Evolutionary conservation across 2,888 invertebrate species (phyloP), one percentile per base, ranked within the genome.

Genomic region (Plemyria rubiginata): DNA sequence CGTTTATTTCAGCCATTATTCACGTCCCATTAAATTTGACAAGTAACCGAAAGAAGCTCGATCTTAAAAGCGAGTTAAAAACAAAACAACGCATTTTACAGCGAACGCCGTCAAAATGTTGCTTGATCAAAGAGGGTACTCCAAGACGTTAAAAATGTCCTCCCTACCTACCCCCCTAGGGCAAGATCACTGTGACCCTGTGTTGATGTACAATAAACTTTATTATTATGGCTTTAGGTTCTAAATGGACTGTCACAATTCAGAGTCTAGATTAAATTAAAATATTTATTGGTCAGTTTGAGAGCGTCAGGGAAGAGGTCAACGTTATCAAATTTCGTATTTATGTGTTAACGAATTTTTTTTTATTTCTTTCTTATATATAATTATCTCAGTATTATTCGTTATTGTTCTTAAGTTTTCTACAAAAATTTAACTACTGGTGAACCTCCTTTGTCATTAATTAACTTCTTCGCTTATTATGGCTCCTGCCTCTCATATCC

Each of bases 71-170:
- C 43, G 41, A 56, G 38, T 45, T 53, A 32, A 65, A 66, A 64
- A 68, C 68, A 68, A 70, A 70, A 76, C 74, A 71, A 57, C 65
- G 57, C 70, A 67, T 72, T 72, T 72, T 74, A 71, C 72, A 77
- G 75, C 75, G 73, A 78, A 75, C 58, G 15, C 48, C 84, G 84
- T 85, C 88, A 87, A 86, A 87, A 87, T 81, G 86, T 85, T 78
- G 83, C 81, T 82, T 85, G 88, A 91, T 90, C 90, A 88, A 87
- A 86, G 85, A 82, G 87, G 88, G 86, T 79, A 70, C 77, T 79
- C 36, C 78, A 84, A 84, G 82, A 84, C 84, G 84, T 88, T 90
- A 92, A 92, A 92, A 91, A 90, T 84, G 80, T 82, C 80, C 85
- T 83, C 85, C 77, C 70, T 69, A 51, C 28, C 16, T 16, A 45